Percentiles rank a stretch among this genome's conserved stretches.
phyloP scores from a whole-genome alignment of 1,140 invertebrate genomes.

The Lysiphlebus fabarum region DNA sequence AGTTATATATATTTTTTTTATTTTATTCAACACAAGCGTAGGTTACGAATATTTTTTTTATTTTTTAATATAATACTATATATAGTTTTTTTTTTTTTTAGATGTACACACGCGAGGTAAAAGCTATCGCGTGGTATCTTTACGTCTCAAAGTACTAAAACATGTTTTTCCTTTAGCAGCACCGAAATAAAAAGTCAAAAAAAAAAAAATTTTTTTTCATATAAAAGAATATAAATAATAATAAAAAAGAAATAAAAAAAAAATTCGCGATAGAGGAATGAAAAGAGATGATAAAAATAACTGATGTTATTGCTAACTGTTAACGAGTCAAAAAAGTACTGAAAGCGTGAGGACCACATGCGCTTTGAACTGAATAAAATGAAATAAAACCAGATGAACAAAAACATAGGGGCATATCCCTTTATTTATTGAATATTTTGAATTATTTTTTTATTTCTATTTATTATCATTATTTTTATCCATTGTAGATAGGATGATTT shows the following conservation, averaged over 20 bases:
- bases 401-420: slow-evolving; percentile 15
- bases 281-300: slow-evolving; percentile 50
- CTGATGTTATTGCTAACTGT: slow-evolving; percentile 49
- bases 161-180: slow-evolving; percentile 37
- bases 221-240: neutral
- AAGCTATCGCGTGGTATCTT: slow-evolving; percentile 43
- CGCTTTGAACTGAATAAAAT: slow-evolving; percentile 1
- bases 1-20: neutral
- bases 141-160: slow-evolving; percentile 47
- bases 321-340: slow-evolving; percentile 44
- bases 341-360: slow-evolving; percentile 12
- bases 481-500: neutral
- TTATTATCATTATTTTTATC: neutral
- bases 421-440: slow-evolving; percentile 13
- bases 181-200: slow-evolving; percentile 22
- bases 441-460: neutral
- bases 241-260: neutral
- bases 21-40: neutral
- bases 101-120: slow-evolving; percentile 13
- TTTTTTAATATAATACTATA: too few relatives aligned
- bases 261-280: slow-evolving; percentile 3
- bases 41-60: too few relatives aligned
- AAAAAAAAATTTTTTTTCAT: neutral
- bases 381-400: slow-evolving; percentile 17
- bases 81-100: too few relatives aligned